These are phyloP conservation scores for Argopecten irradians DNA, from an alignment of 1,140 invertebrate genomes.

Conservation along the genomic window DNA sequence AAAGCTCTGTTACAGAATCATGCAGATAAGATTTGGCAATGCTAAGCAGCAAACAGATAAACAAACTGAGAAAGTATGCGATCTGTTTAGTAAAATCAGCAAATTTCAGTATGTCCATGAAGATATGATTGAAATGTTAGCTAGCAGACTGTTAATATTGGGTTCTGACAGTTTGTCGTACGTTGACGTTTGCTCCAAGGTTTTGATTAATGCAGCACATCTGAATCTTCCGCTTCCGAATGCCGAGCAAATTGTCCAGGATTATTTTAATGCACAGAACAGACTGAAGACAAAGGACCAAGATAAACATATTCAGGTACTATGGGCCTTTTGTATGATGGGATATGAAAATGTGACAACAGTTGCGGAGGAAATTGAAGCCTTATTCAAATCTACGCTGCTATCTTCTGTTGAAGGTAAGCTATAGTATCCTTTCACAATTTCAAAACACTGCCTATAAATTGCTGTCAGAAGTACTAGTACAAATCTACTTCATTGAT, in stretches of 20 bases:
- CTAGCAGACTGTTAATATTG: not conserved
- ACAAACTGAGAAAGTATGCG: not conserved
- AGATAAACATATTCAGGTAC: not conserved
- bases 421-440: no score
- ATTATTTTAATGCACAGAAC: not conserved
- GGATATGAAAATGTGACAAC: not conserved
- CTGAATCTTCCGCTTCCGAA: not conserved
- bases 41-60: not conserved
- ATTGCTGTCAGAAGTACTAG: no score
- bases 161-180: not conserved
- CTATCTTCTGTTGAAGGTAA: not conserved
- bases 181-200: not conserved
- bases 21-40: not conserved
- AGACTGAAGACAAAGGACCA: not conserved
- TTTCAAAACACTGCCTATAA: no score
- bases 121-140: not conserved
- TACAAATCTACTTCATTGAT: no score
- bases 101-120: not conserved
- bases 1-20: not conserved
- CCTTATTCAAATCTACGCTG: not conserved
- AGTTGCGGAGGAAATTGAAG: not conserved
- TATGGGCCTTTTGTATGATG: not conserved
- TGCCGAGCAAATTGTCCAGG: not conserved
- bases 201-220: not conserved
- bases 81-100: not conserved